Conservation (phyloP, 2,113 vertebrate species). For the Addax nasomaculatus region DNA sequence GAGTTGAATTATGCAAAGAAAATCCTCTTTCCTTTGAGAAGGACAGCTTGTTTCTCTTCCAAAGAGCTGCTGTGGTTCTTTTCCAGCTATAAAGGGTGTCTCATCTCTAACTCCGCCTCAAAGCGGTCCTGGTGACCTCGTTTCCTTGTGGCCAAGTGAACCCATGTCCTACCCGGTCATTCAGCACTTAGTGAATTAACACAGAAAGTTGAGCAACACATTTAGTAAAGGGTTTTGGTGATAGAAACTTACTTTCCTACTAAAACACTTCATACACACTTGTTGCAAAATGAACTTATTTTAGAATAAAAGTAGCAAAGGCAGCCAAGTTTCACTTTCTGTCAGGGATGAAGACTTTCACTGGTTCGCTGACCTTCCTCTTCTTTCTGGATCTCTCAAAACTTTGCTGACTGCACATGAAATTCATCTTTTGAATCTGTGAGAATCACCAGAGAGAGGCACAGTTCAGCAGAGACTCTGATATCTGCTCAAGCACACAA, state of each 20-base stretch:
- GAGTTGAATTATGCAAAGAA: constrained; percentile 52
- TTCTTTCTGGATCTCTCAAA: constrained; percentile 71
- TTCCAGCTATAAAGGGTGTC: background rate
- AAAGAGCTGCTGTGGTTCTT: constrained; percentile 19
- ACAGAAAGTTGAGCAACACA: constrained; percentile 7
- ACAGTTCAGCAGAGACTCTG: constrained; percentile 47
- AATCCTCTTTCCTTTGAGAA: constrained; percentile 45
- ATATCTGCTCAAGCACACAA: background rate
- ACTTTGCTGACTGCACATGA: constrained; percentile 74
- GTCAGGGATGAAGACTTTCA: constrained; percentile 44
- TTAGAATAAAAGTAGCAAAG: background rate
- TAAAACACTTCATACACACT: background rate
- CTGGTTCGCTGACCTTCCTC: constrained; percentile 80
- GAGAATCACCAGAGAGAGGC: constrained; percentile 76
- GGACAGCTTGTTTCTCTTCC: constrained; percentile 24
- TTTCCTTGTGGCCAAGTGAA: constrained; percentile 18
- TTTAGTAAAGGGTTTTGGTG: constrained; percentile 18
- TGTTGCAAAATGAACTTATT: constrained; percentile 4
- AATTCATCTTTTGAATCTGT: constrained; percentile 74
- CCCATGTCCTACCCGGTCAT: background rate
- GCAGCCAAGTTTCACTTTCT: constrained; percentile 42
- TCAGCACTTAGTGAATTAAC: background rate
- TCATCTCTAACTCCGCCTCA: background rate
- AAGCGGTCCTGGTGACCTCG: constrained; percentile 6
- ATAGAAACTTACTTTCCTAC: constrained; percentile 22